Evolutionary conservation across 2,888 invertebrate genomes (phyloP).

Genomic region (Cordylochernes scorpioides): DNA sequence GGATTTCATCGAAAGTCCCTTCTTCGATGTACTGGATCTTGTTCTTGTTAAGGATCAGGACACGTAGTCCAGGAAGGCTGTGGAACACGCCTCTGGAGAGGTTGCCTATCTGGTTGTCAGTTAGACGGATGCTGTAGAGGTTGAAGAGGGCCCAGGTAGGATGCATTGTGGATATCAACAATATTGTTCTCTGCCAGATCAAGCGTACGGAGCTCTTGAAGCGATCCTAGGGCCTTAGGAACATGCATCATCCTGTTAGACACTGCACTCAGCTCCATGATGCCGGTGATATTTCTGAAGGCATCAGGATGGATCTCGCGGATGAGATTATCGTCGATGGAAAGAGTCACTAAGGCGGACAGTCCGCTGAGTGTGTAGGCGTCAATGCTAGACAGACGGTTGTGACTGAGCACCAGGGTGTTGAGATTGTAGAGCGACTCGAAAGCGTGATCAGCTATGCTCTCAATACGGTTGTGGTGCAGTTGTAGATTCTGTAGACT

Average conservation of each 20-base stretch:
- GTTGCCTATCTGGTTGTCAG: conserved; percentile 61
- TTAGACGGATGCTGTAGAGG: conserved; percentile 60
- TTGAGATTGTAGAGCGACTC: conserved; percentile 73
- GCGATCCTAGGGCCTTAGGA: conserved; percentile 52
- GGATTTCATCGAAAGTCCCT: conserved; percentile 41
- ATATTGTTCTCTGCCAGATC: conserved; percentile 79
- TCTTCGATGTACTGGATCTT: conserved; percentile 46
- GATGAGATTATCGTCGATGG: conserved; percentile 57
- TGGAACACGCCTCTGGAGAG: conserved; percentile 50
- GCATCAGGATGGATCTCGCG: conserved; percentile 61
- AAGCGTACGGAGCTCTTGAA: conserved; percentile 56
- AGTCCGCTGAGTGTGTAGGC: conserved; percentile 61
- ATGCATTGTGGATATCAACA: conserved; percentile 45
- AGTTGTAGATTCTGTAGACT: conserved; percentile 59
- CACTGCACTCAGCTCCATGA: conserved; percentile 68
- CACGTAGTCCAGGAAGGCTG: conserved; percentile 38
- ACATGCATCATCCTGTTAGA: conserved; percentile 54
- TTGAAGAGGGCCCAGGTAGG: conserved; percentile 58
- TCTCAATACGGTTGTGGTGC: conserved; percentile 53
- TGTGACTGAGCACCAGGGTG: conserved; percentile 56
- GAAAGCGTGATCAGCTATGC: conserved; percentile 60
- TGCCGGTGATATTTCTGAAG: conserved; percentile 61
- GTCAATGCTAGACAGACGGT: conserved; percentile 55
- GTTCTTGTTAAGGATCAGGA: conserved; percentile 64
- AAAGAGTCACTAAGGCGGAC: conserved; percentile 53